Evolutionary conservation across 2,113 vertebrate species (phyloP).

Genomic region (Pycnonotus jocosus): DNA sequence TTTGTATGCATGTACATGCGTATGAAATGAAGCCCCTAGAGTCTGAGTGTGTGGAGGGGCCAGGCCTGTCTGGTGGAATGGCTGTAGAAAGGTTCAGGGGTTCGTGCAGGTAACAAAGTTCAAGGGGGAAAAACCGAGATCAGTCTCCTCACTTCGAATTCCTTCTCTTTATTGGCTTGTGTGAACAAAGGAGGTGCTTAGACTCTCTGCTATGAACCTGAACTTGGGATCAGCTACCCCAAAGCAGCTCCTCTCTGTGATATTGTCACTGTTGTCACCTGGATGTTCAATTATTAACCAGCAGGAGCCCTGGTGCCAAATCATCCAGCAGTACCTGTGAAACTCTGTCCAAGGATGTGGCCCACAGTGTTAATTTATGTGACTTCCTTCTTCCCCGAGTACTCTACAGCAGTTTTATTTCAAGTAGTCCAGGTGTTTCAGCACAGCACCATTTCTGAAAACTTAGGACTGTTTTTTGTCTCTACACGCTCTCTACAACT

Average conservation of each 20-base stretch:
- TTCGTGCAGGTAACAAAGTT: neutral
- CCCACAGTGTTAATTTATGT: neutral
- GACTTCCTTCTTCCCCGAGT: neutral
- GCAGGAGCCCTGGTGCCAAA: neutral
- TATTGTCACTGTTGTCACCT: rapidly evolving
- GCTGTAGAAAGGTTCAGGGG: neutral
- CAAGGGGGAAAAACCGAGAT: neutral
- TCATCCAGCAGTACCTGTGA: neutral
- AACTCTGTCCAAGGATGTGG: neutral
- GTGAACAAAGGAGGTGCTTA: neutral
- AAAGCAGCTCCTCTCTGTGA: neutral
- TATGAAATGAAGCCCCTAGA: neutral
- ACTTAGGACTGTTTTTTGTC: neutral
- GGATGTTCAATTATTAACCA: neutral
- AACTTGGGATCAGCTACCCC: neutral
- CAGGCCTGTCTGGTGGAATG: rapidly evolving
- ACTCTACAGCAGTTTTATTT: neutral
- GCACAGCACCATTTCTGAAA: neutral
- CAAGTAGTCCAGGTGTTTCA: neutral
- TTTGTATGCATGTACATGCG: neutral
- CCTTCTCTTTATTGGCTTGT: neutral
- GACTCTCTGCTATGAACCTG: neutral
- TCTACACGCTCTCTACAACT: neutral
- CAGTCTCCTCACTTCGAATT: neutral
- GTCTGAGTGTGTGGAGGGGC: neutral